Evolutionary conservation across 1,140 invertebrate genomes (phyloP).

Genomic region (Drosophila albomicans): DNA sequence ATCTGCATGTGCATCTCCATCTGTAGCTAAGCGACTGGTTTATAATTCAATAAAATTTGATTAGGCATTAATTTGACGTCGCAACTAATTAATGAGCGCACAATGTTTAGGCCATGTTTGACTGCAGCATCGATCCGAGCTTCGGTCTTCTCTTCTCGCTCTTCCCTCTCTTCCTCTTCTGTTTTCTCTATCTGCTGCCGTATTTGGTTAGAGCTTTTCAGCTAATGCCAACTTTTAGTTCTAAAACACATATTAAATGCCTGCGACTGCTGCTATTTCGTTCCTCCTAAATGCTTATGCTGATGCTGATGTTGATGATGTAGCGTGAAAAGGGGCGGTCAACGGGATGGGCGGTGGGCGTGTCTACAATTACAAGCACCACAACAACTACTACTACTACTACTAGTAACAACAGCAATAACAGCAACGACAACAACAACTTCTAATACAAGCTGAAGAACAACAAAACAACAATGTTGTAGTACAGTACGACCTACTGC

Average conservation of each 20-base stretch:
- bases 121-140: constrained; percentile 35
- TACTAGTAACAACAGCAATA: constrained; percentile 11
- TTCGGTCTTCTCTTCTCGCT: constrained; percentile 32
- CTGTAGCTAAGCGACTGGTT: constrained; percentile 57
- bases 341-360: constrained; percentile 48
- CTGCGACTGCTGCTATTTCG: not conserved
- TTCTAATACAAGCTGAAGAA: not conserved
- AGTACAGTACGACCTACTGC: constrained; percentile 65
- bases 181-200: not conserved
- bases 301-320: constrained; percentile 3
- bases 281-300: not conserved
- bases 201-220: constrained; percentile 55
- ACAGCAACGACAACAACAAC: constrained; percentile 18
- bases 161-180: constrained; percentile 1
- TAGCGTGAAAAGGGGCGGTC: constrained; percentile 63
- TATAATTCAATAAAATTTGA: constrained; percentile 84
- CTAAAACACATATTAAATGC: constrained; percentile 73
- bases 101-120: constrained; percentile 17
- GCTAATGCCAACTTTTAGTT: constrained; percentile 75
- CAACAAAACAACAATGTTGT: constrained; percentile 44
- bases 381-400: constrained; percentile 12
- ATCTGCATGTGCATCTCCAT: constrained; percentile 28
- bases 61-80: constrained; percentile 81
- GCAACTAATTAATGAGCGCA: constrained; percentile 77
- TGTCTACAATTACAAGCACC: constrained; percentile 41